Conservation (phyloP, 2,797 vertebrate genomes). For the Hyperoplus lanceolatus region DNA sequence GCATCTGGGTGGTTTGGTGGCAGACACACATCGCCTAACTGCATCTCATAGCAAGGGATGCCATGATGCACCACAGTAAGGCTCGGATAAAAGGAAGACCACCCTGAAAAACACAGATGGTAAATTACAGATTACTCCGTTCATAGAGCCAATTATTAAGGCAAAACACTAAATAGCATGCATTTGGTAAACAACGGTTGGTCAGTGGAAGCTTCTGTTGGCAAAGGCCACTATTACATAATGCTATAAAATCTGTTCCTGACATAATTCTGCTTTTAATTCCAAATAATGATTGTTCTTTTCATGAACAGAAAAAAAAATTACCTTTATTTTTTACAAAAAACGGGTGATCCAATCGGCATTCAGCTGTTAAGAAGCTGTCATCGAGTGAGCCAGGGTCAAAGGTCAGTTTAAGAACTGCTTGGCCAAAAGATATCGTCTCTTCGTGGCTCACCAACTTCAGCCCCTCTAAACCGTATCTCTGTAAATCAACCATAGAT, state of each 20-base stretch:
- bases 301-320: background rate
- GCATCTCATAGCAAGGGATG: conserved; percentile 98
- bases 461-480: conserved; percentile 93
- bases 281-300: background rate
- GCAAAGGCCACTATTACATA: conserved; percentile 3
- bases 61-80: conserved; percentile 99
- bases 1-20: conserved; percentile 98
- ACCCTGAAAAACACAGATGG: conserved; percentile 86
- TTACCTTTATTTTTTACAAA: conserved; percentile 99
- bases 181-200: conserved; percentile 11
- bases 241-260: conserved; percentile 8
- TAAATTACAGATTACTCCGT: conserved; percentile 14
- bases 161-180: background rate
- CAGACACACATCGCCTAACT: conserved; percentile 96
- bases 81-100: conserved; percentile 99
- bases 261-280: background rate
- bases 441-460: conserved; percentile 95
- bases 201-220: conserved; percentile 25
- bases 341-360: conserved; percentile 96
- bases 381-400: conserved; percentile 94
- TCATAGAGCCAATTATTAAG: conserved; percentile 6
- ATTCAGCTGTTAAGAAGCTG: conserved; percentile 93
- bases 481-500: conserved; percentile 80
- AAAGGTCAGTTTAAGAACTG: conserved; percentile 96
- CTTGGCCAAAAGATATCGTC: conserved; percentile 94